These are phyloP conservation scores for Tinea trinotella DNA, from an alignment of 2,888 invertebrate species.

Conservation along the genomic window DNA sequence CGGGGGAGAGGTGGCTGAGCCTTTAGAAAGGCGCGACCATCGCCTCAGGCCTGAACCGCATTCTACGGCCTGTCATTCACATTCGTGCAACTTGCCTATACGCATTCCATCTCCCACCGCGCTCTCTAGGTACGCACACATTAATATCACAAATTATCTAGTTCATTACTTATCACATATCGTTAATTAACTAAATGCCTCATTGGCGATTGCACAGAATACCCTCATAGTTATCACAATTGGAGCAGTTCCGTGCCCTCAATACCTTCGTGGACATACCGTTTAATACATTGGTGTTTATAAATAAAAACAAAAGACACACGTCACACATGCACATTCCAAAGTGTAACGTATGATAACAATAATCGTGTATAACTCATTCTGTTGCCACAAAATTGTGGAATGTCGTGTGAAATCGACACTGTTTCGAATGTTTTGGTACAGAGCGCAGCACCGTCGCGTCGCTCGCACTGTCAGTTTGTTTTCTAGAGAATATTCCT, in stretches of 20 bases:
- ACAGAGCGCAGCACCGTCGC: constrained; percentile 74
- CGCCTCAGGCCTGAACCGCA: constrained; percentile 70
- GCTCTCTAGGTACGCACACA: constrained; percentile 35
- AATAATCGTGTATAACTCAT: constrained; percentile 69
- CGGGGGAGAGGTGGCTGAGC: constrained; percentile 44
- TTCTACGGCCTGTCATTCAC: constrained; percentile 73
- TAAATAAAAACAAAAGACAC: constrained; percentile 34
- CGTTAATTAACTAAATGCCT: too few relatives aligned
- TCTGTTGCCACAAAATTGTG: constrained; percentile 72
- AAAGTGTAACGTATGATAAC: constrained; percentile 67
- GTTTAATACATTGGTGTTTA: constrained; percentile 1
- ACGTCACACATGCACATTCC: constrained; percentile 46
- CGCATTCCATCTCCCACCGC: constrained; percentile 68
- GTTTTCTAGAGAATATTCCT: constrained; percentile 38
- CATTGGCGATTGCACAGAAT: neutral
- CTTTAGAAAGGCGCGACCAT: constrained; percentile 74
- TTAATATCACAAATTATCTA: neutral
- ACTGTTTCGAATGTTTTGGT: constrained; percentile 68
- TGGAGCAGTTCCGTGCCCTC: constrained; percentile 64
- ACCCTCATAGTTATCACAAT: neutral
- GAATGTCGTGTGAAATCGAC: constrained; percentile 74
- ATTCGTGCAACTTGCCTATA: constrained; percentile 71
- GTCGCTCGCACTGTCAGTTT: constrained; percentile 53
- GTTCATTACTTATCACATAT: neutral
- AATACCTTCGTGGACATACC: constrained; percentile 30